Percentiles rank a stretch among this genome's conserved stretches.
These are phyloP conservation scores for Odocoileus hemionus DNA, from an alignment of 2,113 vertebrate genomes.

Conservation along the genomic window DNA sequence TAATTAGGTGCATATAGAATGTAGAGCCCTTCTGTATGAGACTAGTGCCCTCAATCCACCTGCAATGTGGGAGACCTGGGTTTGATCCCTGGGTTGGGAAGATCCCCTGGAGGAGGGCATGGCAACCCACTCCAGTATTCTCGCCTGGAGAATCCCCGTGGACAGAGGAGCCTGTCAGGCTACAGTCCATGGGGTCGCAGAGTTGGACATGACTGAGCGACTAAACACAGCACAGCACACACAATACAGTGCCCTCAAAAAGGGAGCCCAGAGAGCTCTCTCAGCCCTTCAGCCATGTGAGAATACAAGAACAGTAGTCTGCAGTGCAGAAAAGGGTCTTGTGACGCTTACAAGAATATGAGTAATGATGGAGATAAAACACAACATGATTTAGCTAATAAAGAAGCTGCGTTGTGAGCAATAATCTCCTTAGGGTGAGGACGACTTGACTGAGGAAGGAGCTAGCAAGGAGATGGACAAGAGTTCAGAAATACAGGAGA, in stretches of 20 bases:
- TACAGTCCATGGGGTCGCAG: accelerated
- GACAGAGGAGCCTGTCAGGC: background rate
- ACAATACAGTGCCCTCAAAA: background rate
- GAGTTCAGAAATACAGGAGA: background rate
- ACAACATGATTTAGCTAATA: background rate
- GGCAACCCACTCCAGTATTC: background rate
- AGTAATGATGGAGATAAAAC: background rate
- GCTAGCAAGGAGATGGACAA: background rate
- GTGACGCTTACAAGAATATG: background rate
- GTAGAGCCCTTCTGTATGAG: background rate
- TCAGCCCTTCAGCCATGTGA: background rate
- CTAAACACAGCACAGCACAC: background rate
- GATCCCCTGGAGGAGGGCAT: background rate
- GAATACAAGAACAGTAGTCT: background rate
- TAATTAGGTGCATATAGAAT: background rate
- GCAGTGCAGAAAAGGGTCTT: background rate
- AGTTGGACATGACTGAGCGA: background rate
- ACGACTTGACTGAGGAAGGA: background rate
- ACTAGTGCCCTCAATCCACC: background rate
- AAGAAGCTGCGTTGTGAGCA: background rate
- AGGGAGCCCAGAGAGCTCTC: background rate
- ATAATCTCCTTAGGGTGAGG: background rate
- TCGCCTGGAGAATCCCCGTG: background rate
- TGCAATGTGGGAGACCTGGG: background rate
- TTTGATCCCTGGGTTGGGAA: background rate